Evolutionary conservation across 2,888 invertebrate genomes (phyloP).

Genomic region (Troides aeacus): DNA sequence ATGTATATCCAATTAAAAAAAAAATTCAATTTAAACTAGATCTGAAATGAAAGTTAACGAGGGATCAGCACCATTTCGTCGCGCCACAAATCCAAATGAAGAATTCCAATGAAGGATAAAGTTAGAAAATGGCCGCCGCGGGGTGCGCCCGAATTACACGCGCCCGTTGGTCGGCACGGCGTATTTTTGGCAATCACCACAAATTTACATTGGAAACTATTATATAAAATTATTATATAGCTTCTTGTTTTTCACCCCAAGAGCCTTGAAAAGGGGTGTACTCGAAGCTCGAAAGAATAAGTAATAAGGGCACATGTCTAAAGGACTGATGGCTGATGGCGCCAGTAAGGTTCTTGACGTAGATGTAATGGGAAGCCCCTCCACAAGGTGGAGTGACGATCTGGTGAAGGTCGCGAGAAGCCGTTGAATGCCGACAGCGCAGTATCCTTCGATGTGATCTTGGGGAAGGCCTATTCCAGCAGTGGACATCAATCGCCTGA

Average conservation of each 20-base stretch:
- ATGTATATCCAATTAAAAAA: background rate
- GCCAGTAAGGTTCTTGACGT: too few relatives aligned
- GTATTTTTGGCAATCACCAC: conserved; percentile 54
- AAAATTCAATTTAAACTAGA: background rate
- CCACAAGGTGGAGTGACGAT: too few relatives aligned
- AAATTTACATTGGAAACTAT: conserved; percentile 33
- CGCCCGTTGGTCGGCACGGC: conserved; percentile 59
- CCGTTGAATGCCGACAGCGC: too few relatives aligned
- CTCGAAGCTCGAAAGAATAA: too few relatives aligned
- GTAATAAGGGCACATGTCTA: too few relatives aligned
- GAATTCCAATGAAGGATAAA: conserved; percentile 49
- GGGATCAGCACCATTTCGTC: conserved; percentile 30
- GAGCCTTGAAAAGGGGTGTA: too few relatives aligned
- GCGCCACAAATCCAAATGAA: conserved; percentile 36
- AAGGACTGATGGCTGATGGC: too few relatives aligned
- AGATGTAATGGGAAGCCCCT: too few relatives aligned
- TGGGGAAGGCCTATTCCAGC: too few relatives aligned
- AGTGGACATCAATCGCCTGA: too few relatives aligned
- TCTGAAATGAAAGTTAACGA: conserved; percentile 9
- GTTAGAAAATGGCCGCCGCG: conserved; percentile 53
- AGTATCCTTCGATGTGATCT: too few relatives aligned
- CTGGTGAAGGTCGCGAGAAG: too few relatives aligned
- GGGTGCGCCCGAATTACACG: conserved; percentile 54
- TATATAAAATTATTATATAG: conserved; percentile 32
- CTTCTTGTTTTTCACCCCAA: background rate